phyloP scores from a whole-genome alignment of 1,140 invertebrate species.

The Apocrypta bakeri region DNA sequence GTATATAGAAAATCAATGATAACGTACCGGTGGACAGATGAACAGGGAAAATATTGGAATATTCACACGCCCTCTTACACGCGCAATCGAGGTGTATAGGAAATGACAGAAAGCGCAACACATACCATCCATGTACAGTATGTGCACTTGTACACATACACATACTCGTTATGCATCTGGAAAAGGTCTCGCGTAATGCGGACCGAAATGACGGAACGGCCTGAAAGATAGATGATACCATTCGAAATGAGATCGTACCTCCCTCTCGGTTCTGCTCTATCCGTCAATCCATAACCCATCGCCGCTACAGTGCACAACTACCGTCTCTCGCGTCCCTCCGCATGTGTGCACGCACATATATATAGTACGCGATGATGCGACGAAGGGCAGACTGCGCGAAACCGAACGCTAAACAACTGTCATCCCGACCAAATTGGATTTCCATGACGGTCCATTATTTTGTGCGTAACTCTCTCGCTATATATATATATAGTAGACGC shows the following conservation, averaged over 20 bases:
- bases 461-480: too few species aligned
- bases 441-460: slow-evolving; percentile 52
- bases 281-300: slow-evolving; percentile 67
- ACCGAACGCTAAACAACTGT: slow-evolving; percentile 50
- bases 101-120: neutral
- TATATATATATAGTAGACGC: neutral
- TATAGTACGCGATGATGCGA: slow-evolving; percentile 14
- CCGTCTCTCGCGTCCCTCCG: neutral
- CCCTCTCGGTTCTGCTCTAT: slow-evolving; percentile 44
- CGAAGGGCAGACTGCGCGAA: slow-evolving; percentile 7
- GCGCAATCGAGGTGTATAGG: neutral
- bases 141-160: too few species aligned
- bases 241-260: slow-evolving; percentile 55
- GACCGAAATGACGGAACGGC: slow-evolving; percentile 61
- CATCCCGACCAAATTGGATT: slow-evolving; percentile 52
- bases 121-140: neutral
- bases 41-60: slow-evolving; percentile 52
- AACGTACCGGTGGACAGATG: neutral
- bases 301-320: neutral
- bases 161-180: slow-evolving; percentile 25
- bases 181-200: slow-evolving; percentile 45
- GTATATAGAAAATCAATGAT: neutral
- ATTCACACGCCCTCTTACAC: slow-evolving; percentile 37
- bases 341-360: neutral
- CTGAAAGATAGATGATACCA: slow-evolving; percentile 70